Conservation (phyloP, 2,797 vertebrate species). For the Anguilla marmorata region DNA sequence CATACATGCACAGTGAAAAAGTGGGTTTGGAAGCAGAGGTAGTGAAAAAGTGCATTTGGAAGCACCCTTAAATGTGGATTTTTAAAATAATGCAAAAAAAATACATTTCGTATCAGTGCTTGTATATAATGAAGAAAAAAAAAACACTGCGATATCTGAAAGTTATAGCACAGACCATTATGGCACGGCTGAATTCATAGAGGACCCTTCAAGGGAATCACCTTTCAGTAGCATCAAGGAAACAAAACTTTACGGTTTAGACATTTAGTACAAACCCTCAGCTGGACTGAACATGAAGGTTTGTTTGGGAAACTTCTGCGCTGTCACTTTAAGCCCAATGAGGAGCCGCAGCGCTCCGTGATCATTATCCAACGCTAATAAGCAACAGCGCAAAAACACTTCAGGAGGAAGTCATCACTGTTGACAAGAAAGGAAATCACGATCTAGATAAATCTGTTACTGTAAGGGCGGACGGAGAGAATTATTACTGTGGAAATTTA, state of each 20-base stretch:
- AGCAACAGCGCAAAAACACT: not conserved
- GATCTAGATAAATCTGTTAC: not conserved
- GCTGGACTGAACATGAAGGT: too few species aligned
- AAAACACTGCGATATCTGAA: too few species aligned
- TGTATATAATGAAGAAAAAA: too few species aligned
- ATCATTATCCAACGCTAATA: not conserved
- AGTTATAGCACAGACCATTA: not conserved
- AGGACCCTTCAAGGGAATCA: not conserved
- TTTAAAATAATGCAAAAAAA: too few species aligned
- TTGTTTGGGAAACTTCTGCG: not conserved
- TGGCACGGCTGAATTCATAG: too few species aligned
- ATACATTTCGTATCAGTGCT: too few species aligned
- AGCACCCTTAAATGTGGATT: too few species aligned
- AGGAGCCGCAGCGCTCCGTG: not conserved
- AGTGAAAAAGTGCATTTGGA: too few species aligned
- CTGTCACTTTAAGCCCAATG: not conserved
- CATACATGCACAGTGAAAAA: too few species aligned
- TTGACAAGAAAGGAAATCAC: not conserved
- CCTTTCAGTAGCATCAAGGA: not conserved
- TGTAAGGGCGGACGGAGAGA: not conserved
- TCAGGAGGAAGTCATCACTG: not conserved
- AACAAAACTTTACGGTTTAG: not conserved
- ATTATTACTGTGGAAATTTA: not conserved
- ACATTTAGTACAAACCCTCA: too few species aligned
- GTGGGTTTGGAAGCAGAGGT: too few species aligned